phyloP scores from a whole-genome alignment of 2,888 invertebrate species.

The Coenonympha arcania region DNA sequence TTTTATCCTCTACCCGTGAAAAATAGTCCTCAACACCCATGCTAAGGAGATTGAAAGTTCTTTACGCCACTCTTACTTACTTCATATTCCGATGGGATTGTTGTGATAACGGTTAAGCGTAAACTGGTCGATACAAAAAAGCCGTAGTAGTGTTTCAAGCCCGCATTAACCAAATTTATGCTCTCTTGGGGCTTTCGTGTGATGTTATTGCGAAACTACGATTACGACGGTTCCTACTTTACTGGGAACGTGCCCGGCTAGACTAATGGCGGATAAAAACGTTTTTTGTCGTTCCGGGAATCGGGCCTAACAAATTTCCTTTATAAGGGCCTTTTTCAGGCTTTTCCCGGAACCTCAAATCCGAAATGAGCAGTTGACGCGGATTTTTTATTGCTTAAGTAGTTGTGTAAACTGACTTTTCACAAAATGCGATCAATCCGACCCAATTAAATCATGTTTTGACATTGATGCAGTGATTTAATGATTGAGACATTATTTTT shows the following conservation, averaged over 20 bases:
- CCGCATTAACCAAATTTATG: constrained; percentile 4
- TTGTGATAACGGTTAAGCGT: background rate
- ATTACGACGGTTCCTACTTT: constrained; percentile 19
- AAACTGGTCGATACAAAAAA: background rate
- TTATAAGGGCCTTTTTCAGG: background rate
- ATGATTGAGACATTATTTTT: too few relatives aligned
- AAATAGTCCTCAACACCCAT: too few relatives aligned
- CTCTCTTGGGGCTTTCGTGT: background rate
- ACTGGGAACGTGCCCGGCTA: constrained; percentile 19
- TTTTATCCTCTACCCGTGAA: too few relatives aligned
- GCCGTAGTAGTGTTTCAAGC: background rate
- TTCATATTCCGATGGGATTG: background rate
- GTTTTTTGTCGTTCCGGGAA: constrained; percentile 2
- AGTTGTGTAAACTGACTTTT: too few relatives aligned
- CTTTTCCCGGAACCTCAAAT: background rate
- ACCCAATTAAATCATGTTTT: too few relatives aligned
- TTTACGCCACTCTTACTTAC: background rate
- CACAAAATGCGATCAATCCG: too few relatives aligned
- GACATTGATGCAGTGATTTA: too few relatives aligned
- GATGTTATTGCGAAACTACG: constrained; percentile 7
- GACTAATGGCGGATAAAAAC: constrained; percentile 20
- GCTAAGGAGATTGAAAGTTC: too few relatives aligned
- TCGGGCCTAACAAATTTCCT: constrained; percentile 1
- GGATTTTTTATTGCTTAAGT: too few relatives aligned
- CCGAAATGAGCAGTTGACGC: background rate